A percentile compares a stretch with the other conserved stretches of the same genome.
phyloP scores from a whole-genome alignment of 2,888 invertebrate genomes.

The Hymenopus coronatus region DNA sequence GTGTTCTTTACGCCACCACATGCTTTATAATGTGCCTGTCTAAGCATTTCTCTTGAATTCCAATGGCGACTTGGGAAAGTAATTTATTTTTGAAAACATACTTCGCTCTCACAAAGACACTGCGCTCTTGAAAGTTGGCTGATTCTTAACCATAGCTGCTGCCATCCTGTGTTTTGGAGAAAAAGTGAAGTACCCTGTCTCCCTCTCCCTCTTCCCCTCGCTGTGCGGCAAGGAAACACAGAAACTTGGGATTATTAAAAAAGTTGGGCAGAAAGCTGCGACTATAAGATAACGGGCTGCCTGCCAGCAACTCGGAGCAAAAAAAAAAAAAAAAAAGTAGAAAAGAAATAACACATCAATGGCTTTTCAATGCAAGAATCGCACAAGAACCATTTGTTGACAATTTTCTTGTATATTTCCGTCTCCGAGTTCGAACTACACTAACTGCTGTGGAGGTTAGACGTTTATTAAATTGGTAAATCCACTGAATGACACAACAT shows the following conservation, averaged over 20 bases:
- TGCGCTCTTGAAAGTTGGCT: neutral
- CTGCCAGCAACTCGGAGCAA: neutral
- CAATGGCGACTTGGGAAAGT: neutral
- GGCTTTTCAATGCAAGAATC: neutral
- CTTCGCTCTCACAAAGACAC: neutral
- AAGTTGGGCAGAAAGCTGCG: constrained; percentile 22
- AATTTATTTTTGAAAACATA: neutral
- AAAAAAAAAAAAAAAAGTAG: neutral
- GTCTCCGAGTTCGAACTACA: too few species aligned
- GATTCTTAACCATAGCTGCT: constrained; percentile 1
- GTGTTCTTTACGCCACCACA: too few species aligned
- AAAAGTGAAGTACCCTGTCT: too few species aligned
- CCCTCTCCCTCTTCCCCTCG: neutral
- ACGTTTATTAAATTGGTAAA: too few species aligned
- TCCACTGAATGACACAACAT: too few species aligned
- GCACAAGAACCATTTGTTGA: neutral
- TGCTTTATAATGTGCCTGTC: too few species aligned
- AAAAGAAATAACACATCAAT: neutral
- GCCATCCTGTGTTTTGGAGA: neutral
- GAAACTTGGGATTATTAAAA: constrained; percentile 28
- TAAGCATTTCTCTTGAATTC: neutral
- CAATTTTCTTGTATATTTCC: too few species aligned
- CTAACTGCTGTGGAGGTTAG: too few species aligned
- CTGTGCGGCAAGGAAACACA: neutral
- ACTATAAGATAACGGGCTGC: constrained; percentile 6